Base-by-base conservation (phyloP, 2,797 vertebrate genomes). In the Scolopax bukidnonensis region DNA sequence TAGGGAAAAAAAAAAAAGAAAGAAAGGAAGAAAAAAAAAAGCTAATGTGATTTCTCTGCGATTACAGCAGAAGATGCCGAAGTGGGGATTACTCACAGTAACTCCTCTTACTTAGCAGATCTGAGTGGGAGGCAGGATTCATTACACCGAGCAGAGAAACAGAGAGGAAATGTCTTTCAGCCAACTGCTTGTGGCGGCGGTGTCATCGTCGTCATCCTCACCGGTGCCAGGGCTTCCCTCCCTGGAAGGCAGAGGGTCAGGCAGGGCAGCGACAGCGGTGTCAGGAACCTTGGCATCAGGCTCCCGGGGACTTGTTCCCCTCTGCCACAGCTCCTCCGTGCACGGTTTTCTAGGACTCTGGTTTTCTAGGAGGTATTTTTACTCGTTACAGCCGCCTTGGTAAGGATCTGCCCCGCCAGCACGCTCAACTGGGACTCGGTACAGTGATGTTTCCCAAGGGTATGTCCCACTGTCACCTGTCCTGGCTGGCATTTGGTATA, bases 91-190 rank as follows among this genome's bases (percentile, higher is more conserved):
- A 96, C 95, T 97, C 97, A 97, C 88, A 85, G 92, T 82, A 97
- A 95, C 96, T 97, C 91, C 94, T 95, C 95, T 93, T 96, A 92
- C 91, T 95, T 95, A 90, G 93, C 96, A 80, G 73, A 65, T 57
- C 95, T 91, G 97, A 95, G 97, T 94, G 93, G 97, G 97, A 96
- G 97, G 95, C 82, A 97, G 94, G 96, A 96, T 96, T 97, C 93
- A 95, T 97, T 97, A 96, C 96, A 93, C 80, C 0, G 43, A 81
- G 93, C 90, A 88, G 50, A 85, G 95, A 93, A 95, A 95, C 88
- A 90, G 71, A 90, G 79, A 81, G 86, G 95, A 96, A 93, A 89
- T 70, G 74, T 96, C 90, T 94, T 81, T 85, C 86, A 89, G 88
- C 32, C 0, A 53, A 68, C 78, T 80, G 91, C 65, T 36, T n/a